Conservation (phyloP, 2,888 invertebrate genomes). For the Uropetala carovei region DNA sequence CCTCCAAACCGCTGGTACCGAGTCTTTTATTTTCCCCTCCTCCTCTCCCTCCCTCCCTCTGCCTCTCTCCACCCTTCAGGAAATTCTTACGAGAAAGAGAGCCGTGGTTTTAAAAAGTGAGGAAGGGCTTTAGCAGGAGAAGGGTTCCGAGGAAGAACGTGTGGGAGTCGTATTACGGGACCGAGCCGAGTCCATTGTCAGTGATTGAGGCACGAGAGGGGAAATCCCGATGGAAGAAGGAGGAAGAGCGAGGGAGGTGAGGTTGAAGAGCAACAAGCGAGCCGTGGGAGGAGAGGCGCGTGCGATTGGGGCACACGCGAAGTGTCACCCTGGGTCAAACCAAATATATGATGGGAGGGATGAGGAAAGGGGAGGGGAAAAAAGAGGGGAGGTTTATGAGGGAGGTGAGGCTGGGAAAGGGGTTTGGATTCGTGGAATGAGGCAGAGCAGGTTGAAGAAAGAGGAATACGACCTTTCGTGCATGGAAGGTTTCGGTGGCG, state of each 20-base stretch:
- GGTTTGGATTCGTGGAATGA: not conserved
- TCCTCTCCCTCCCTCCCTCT: not conserved
- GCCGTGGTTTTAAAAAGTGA: not conserved
- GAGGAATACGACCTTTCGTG: slow-evolving; percentile 16
- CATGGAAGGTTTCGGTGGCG: slow-evolving; percentile 36
- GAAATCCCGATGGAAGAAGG: not conserved
- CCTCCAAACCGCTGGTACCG: not conserved
- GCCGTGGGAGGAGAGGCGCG: not conserved
- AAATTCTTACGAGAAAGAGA: not conserved
- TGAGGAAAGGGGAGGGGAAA: not conserved
- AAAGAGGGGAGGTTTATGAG: not conserved
- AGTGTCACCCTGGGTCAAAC: slow-evolving; percentile 33
- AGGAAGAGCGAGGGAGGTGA: not conserved
- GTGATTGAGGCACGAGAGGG: not conserved
- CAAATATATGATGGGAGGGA: not conserved
- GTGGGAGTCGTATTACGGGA: slow-evolving; percentile 12
- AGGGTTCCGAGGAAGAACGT: not conserved
- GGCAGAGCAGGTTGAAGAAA: not conserved
- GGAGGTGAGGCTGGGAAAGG: not conserved
- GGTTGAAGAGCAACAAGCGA: not conserved
- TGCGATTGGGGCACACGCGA: slow-evolving; percentile 10
- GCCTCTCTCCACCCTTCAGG: no score
- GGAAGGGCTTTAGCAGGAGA: not conserved
- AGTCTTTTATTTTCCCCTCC: not conserved
- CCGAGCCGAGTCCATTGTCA: not conserved